Base-by-base conservation (phyloP, 2,888 invertebrate genomes). In the Eupeodes luniger region DNA sequence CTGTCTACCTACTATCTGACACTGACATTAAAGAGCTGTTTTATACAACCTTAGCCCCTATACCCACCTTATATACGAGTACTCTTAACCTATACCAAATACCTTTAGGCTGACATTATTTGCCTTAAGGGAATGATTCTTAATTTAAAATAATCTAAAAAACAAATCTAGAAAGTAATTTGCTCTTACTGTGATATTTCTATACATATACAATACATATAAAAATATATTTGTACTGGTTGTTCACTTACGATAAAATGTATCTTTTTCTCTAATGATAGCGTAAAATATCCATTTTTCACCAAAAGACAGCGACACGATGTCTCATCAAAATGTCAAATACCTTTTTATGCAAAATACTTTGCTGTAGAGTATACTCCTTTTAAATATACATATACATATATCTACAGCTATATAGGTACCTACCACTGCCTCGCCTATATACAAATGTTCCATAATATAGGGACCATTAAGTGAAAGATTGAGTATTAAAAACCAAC, bases 61-160 rank as follows among this genome's bases (percentile, higher is more conserved):
- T 9, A 40, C 9, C 40, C 4, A 1, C 40, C 40, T 27, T 27
- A 2, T 27, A 27, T 27, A 27, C 2, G 27, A 27, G 27, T 27
- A 27, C 40, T 7, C 40, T 9, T 7, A 40, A 9, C 40, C 40
- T 9, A 40, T 5, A 40, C 40, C 40, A 40, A 14, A 3, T 34
- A 27, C 2, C 27, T 14, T 47, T 10, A 49, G n/a, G n/a, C 66
- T 34, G 14, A 34, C 4, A n/a, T 47, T 19, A 47, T 66, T 14
- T 66, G 66, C 19, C 47, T 49, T 16, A 2, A 61, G 75, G 62
- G 53, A 76, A 47, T 76, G 5, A 80, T 85, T 80, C 76, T 76
- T 85, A 85, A 85, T 85, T 85, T 81, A 81, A 85, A 76, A 85
- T 81, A 81, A 78, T 72, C 78, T 12, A 57, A 36, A 59, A 62